A percentile compares a stretch with the other conserved stretches of the same genome.
Evolutionary conservation across 2,797 vertebrate species (phyloP).

Genomic region (Aulostomus chinensis): DNA sequence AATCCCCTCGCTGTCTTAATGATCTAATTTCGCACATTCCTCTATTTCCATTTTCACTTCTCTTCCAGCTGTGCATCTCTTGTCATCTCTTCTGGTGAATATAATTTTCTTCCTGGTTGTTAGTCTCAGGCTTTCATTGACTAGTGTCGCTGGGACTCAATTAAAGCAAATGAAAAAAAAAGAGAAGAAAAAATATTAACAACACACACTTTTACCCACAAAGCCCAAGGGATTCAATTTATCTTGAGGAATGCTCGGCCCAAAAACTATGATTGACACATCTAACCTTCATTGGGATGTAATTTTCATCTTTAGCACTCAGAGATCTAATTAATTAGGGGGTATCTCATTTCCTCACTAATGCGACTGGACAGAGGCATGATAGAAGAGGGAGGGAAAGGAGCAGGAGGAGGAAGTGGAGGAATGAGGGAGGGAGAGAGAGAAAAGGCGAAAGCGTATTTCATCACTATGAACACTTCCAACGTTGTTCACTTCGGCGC

Average conservation of each 20-base stretch:
- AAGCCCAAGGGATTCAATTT: slow-evolving; percentile 75
- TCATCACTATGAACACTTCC: slow-evolving; percentile 58
- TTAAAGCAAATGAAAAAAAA: slow-evolving; percentile 61
- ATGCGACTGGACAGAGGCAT: slow-evolving; percentile 81
- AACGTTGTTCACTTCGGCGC: slow-evolving; percentile 60
- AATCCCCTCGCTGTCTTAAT: slow-evolving; percentile 8
- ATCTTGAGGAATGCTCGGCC: slow-evolving; percentile 67
- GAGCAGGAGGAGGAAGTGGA: slow-evolving; percentile 23
- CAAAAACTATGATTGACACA: slow-evolving; percentile 76
- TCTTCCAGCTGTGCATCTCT: slow-evolving; percentile 15
- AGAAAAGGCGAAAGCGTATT: no score
- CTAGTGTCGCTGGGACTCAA: slow-evolving; percentile 70
- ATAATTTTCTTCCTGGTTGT: slow-evolving; percentile 38
- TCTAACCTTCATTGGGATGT: slow-evolving; percentile 81
- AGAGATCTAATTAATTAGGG: slow-evolving; percentile 85
- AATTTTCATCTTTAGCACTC: slow-evolving; percentile 85
- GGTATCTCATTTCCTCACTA: slow-evolving; percentile 85
- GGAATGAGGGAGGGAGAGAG: slow-evolving; percentile 9
- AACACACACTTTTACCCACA: slow-evolving; percentile 63
- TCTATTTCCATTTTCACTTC: slow-evolving; percentile 17
- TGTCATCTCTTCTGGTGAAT: slow-evolving; percentile 20
- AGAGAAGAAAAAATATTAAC: slow-evolving; percentile 72
- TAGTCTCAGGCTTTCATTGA: slow-evolving; percentile 38
- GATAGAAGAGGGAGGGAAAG: slow-evolving; percentile 62
- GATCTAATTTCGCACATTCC: slow-evolving; percentile 23